These are phyloP conservation scores for Australoheros scitulus DNA, from an alignment of 2,113 vertebrate species.

Conservation along the genomic window DNA sequence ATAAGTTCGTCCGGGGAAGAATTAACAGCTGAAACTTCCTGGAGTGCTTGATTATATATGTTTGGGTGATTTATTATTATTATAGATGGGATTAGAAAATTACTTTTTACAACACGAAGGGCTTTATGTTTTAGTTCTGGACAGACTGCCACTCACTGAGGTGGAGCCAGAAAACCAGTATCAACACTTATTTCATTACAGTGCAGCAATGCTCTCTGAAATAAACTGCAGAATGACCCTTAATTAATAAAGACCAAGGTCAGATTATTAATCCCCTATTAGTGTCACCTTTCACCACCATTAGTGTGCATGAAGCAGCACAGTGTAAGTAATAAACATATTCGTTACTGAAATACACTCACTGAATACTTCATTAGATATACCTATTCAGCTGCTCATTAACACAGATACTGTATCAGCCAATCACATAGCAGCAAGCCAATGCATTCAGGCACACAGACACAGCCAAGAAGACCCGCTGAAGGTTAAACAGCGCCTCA, in stretches of 20 bases:
- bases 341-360: background rate
- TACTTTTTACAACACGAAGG: background rate
- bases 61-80: conserved; percentile 18
- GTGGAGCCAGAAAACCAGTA: background rate
- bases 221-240: background rate
- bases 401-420: background rate
- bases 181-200: background rate
- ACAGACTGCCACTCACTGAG: background rate
- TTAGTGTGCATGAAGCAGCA: background rate
- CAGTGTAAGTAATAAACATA: background rate
- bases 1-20: conserved; percentile 25
- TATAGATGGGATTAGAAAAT: conserved; percentile 39
- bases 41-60: conserved; percentile 41
- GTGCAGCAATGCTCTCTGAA: background rate
- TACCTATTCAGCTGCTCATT: background rate
- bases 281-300: background rate
- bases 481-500: background rate
- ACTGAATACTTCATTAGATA: background rate
- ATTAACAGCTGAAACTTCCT: conserved; percentile 38
- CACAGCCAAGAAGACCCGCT: background rate
- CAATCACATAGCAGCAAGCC: background rate
- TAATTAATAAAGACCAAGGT: background rate
- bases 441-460: background rate
- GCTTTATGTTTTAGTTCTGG: background rate
- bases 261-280: background rate